Evolutionary conservation across 2,113 vertebrate species (phyloP), one percentile per base, ranked within the genome.

Genomic region (Proteles cristata): DNA sequence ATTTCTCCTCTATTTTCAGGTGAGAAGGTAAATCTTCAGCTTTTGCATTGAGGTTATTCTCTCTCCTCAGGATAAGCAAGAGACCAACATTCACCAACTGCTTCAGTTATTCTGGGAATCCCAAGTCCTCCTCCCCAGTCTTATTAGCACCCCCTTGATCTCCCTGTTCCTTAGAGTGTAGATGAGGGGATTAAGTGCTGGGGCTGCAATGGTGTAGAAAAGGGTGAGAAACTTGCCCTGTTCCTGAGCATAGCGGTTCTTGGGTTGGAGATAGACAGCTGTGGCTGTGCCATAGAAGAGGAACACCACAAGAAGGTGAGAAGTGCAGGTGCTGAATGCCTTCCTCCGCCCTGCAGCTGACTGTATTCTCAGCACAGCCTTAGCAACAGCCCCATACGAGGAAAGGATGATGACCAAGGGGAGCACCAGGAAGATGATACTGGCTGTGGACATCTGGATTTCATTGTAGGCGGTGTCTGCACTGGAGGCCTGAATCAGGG

Each of bases 251-350:
- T 92, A 93, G 21, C 0, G 55, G 50, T 86, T 93, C 63, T 81
- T 97, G 25, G 97, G 97, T 80, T 97, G 96, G n/a, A 97, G 95
- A n/a, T 96, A 97, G 43, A 97, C 82, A 80, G 76, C 95, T 69
- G 87, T 80, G 55, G 97, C 90, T 0, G 95, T 93, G 43, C 93
- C 96, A 91, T 88, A 97, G 82, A 97, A 97, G 69, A 97, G 87
- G n/a, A 39, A 97, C 8, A 97, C 95, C n/a, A 96, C 92, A 82
- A 97, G 84, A 66, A 97, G 68, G 39, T 97, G 97, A 90, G 97
- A 97, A 8, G 28, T 45, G 1, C 94, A 97, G 11, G 90, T 96
- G 65, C 96, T 69, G 45, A 96, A 91, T 50, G 94, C 96, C 83
- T 97, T 97, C 45, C 79, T 96, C 90, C 93, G 26, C 39, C 39